These are phyloP conservation scores for Sakesphorus luctuosus DNA, from an alignment of 2,113 vertebrate genomes.

Conservation along the genomic window DNA sequence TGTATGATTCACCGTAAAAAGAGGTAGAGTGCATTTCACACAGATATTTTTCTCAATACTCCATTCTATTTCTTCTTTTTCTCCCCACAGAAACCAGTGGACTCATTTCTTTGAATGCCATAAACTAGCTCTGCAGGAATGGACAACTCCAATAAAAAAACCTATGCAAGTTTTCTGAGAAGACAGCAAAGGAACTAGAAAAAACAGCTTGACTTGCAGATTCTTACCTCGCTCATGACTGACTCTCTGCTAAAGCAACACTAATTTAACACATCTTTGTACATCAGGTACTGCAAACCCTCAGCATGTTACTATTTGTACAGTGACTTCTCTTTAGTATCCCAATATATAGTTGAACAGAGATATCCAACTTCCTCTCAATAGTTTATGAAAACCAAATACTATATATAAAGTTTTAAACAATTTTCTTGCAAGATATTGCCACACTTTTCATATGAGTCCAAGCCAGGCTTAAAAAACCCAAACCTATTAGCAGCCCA, in stretches of 20 bases:
- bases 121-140: constrained; percentile 7
- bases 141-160: background rate
- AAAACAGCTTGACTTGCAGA: background rate
- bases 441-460: background rate
- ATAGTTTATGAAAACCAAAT: background rate
- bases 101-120: background rate
- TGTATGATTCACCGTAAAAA: background rate
- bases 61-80: background rate
- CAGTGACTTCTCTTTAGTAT: background rate
- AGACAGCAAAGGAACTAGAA: background rate
- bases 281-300: constrained; percentile 20
- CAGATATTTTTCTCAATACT: background rate
- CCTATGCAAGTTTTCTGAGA: background rate
- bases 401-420: background rate
- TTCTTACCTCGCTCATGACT: background rate
- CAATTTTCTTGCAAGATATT: background rate
- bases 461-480: background rate
- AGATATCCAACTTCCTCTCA: background rate
- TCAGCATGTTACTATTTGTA: background rate
- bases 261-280: background rate
- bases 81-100: background rate
- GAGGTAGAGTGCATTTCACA: background rate
- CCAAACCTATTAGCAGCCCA: background rate
- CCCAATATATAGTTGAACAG: background rate
- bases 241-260: background rate